Base-by-base conservation (phyloP, 64 coral and sea anemone species). In the Pocillopora damicornis region DNA sequence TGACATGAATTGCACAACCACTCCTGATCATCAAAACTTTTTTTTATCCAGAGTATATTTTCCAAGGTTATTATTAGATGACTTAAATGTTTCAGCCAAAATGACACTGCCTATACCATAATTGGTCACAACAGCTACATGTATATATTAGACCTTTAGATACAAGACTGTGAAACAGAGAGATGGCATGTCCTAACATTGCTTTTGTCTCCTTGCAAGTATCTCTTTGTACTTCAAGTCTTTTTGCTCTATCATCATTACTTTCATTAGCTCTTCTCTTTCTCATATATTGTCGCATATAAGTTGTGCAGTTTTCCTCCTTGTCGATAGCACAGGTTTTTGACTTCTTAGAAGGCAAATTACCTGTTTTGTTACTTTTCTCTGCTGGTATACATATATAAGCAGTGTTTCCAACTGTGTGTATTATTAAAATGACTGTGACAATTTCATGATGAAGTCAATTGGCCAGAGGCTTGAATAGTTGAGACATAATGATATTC, bases 1-100 rank as follows among this genome's bases (percentile, higher is more conserved):
- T 20, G 26, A 38, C 83, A 86, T 73, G 30, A 65, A 72, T 51
- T 86, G 61, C 83, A 86, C 36, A 86, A 17, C 83, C 83, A 86
- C 18, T 86, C 83, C 61, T 35, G 61, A 67, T 73, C 42, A 45
- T 42, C 36, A 73, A 86, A 25, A 61, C 60, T 61, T 61, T 11
- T 79, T 11, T 15, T 61, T 61, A 15, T 61, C 14, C 9, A 61
- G 60, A 61, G 14, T 11, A 17, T 69, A 69, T 75, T 38, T 75
- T 34, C 17, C 37, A 75, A 75, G 10, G 37, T 75, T 51, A 76
- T 14, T 35, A 13, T 76, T 76, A 36, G 75, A 76, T 51, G 26
- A 14, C 38, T 51, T 35, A 2, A 76, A 51, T 14, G 13, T 36
- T 51, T n/a, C 38, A 76, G 17, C 9, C 26, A 37, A 79, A 79